phyloP scores from a whole-genome alignment of 2,888 invertebrate species.

The Atherix ibis region DNA sequence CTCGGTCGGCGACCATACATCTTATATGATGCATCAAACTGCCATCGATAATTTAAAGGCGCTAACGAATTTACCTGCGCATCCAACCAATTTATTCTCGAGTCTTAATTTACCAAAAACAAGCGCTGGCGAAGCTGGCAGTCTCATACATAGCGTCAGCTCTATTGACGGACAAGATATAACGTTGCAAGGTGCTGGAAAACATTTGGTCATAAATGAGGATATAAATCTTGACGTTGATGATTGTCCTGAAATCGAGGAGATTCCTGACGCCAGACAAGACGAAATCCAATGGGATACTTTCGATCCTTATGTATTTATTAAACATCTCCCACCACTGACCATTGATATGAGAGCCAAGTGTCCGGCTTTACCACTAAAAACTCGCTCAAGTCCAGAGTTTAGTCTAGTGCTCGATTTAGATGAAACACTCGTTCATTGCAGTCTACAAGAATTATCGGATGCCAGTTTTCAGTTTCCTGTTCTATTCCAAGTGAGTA shows the following conservation, averaged over 20 bases:
- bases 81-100: constrained; percentile 36
- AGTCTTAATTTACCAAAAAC: constrained; percentile 28
- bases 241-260: constrained; percentile 18
- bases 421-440: constrained; percentile 92
- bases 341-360: constrained; percentile 58
- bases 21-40: constrained; percentile 18
- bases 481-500: constrained; percentile 57
- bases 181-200: not conserved
- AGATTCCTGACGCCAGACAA: constrained; percentile 15
- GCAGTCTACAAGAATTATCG: constrained; percentile 77
- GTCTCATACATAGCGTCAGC: constrained; percentile 14
- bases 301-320: constrained; percentile 81
- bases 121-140: constrained; percentile 10
- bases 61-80: constrained; percentile 33
- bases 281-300: constrained; percentile 46
- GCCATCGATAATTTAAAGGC: constrained; percentile 40
- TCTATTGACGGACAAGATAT: constrained; percentile 2
- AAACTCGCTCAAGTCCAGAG: constrained; percentile 82
- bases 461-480: constrained; percentile 91
- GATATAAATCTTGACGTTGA: constrained; percentile 13
- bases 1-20: constrained; percentile 8
- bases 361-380: constrained; percentile 62
- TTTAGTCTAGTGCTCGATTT: constrained; percentile 65
- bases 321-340: constrained; percentile 74
- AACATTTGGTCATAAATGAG: constrained; percentile 8